phyloP scores from a whole-genome alignment of 1,140 invertebrate genomes.

The Procambarus virginalis region DNA sequence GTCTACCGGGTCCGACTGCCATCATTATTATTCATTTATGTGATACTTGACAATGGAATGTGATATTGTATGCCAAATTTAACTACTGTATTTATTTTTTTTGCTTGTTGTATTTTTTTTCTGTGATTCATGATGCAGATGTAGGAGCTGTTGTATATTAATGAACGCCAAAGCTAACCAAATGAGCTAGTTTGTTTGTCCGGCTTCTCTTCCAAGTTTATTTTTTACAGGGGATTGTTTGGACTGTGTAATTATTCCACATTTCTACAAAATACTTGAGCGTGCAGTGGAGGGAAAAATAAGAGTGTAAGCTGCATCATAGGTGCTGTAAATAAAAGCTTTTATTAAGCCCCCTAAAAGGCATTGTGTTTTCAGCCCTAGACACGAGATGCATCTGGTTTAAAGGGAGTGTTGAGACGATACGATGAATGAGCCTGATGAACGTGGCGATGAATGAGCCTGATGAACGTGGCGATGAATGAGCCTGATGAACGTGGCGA shows the following conservation, averaged over 20 bases:
- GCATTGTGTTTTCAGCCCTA: background rate
- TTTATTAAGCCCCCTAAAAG: background rate
- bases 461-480: too few relatives aligned
- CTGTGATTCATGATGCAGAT: conserved; percentile 30
- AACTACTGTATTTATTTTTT: conserved; percentile 25
- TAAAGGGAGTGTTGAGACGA: background rate
- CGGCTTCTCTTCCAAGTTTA: background rate
- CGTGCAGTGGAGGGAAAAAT: too few relatives aligned
- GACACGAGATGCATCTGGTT: background rate
- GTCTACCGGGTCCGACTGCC: background rate
- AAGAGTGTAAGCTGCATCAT: background rate
- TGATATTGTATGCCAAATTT: conserved; percentile 56
- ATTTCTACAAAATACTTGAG: conserved; percentile 23
- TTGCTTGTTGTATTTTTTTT: background rate
- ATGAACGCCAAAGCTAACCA: conserved; percentile 41
- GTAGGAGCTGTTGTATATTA: conserved; percentile 31
- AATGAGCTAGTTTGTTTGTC: conserved; percentile 47
- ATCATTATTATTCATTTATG: conserved; percentile 10
- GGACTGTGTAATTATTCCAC: conserved; percentile 35
- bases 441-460: too few relatives aligned
- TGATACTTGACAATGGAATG: conserved; percentile 48
- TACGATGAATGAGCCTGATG: too few relatives aligned
- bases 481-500: too few relatives aligned
- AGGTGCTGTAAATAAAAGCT: conserved; percentile 35
- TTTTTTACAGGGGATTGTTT: conserved; percentile 31